A percentile compares a stretch with the other conserved stretches of the same genome.
phyloP scores from a whole-genome alignment of 2,797 vertebrate genomes.

The Poecile montanus region DNA sequence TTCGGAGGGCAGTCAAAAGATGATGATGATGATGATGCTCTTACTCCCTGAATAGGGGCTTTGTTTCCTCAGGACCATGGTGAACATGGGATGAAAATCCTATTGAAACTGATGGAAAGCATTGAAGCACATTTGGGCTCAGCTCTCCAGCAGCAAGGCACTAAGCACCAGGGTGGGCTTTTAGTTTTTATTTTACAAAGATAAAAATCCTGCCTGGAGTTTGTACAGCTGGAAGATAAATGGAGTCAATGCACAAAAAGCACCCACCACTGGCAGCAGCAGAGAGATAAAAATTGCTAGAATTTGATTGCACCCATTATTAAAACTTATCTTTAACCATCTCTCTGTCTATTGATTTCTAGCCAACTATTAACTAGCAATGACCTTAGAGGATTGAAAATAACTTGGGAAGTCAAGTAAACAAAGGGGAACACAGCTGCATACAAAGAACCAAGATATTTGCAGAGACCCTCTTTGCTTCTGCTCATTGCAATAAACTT shows the following conservation, averaged over 20 bases:
- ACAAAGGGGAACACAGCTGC: slow-evolving; percentile 57
- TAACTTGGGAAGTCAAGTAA: slow-evolving; percentile 57
- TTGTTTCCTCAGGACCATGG: background rate
- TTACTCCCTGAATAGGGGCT: background rate
- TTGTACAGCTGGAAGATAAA: slow-evolving; percentile 52
- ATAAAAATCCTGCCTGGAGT: slow-evolving; percentile 25
- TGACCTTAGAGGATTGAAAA: slow-evolving; percentile 75
- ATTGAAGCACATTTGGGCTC: background rate
- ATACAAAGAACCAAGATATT: slow-evolving; percentile 61
- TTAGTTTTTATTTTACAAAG: slow-evolving; percentile 25
- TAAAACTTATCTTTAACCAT: slow-evolving; percentile 74
- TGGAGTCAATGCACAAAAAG: slow-evolving; percentile 13
- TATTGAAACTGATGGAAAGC: background rate
- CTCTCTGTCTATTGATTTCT: slow-evolving; percentile 76
- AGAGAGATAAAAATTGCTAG: slow-evolving; percentile 47
- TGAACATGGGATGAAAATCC: background rate
- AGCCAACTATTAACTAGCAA: slow-evolving; percentile 79
- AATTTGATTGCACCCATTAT: slow-evolving; percentile 66
- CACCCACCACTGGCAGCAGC: slow-evolving; percentile 26
- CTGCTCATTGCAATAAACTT: slow-evolving; percentile 22
- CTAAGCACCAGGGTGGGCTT: background rate
- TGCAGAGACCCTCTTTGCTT: slow-evolving; percentile 49
- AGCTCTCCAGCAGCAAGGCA: background rate
- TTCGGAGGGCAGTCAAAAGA: background rate
- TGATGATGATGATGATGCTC: background rate